Evolutionary conservation across 2,113 vertebrate species (phyloP).

Genomic region (Erpornis zantholeuca): DNA sequence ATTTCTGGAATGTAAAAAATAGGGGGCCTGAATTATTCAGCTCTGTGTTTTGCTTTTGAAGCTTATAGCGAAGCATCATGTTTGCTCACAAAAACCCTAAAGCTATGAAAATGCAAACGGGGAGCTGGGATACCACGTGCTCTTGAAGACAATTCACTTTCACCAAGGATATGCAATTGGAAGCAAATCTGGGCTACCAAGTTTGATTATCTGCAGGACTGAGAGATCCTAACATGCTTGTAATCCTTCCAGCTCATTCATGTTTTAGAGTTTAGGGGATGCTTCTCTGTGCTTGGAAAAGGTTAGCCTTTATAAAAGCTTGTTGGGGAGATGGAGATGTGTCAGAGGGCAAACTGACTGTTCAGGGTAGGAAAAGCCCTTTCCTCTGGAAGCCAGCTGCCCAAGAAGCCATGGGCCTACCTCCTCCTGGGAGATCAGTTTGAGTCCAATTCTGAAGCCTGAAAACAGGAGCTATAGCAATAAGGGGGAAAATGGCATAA

Average conservation of each 20-base stretch:
- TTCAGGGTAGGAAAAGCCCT: not conserved
- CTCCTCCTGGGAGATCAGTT: not conserved
- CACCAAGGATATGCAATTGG: not conserved
- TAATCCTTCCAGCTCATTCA: not conserved
- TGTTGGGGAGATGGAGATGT: rapidly evolving
- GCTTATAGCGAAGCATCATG: not conserved
- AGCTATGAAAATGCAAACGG: not conserved
- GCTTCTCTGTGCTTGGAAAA: not conserved
- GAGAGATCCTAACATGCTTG: not conserved
- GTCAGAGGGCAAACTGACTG: not conserved
- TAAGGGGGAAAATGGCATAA: not conserved
- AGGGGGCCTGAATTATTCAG: not conserved
- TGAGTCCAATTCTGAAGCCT: not conserved
- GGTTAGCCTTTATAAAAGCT: not conserved
- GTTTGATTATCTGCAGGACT: not conserved
- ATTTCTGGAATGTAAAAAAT: not conserved
- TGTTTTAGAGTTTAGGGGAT: not conserved
- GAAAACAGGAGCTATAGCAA: not conserved
- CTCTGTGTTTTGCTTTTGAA: not conserved
- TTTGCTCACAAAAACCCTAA: not conserved
- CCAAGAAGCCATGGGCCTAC: not conserved
- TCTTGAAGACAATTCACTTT: not conserved
- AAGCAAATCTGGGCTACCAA: not conserved
- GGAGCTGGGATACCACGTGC: not conserved
- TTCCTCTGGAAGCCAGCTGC: not conserved